Evolutionary conservation across 1,140 invertebrate genomes (phyloP), one percentile per base, ranked within the genome.

Genomic region (Globodera rostochiensis): DNA sequence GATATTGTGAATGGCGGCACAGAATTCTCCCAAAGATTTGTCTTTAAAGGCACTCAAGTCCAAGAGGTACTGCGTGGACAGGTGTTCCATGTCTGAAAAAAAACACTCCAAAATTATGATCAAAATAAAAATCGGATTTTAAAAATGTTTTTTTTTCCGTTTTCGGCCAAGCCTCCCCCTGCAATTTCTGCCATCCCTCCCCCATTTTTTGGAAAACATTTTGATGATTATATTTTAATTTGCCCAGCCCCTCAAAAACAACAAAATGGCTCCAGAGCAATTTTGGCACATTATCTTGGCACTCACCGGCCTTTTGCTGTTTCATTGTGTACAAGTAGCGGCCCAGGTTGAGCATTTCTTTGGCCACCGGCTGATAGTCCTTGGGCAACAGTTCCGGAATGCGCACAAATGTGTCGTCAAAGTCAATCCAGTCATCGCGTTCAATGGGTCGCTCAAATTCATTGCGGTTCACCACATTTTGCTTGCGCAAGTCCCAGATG

Each of bases 241-340:
- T 21, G 13, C 11, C 13, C 57, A 74, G 36, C 36, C 3, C 3
- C 36, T 3, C 36, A 36, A 36, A 36, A 36, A 36, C 36, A 36
- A 36, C 36, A 36, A 25, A 74, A 15, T 73, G 45, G 5, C 1
- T 46, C 15, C 15, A 73, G 11, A 4, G 15, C 45, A 46, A 46
- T 73, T 73, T 11, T 4, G 49, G 49, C 45, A 79, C 7, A 21
- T 46, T 7, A 6, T 36, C 6, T 9, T 13, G 13, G 57, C 57
- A 71, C n/a, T 6, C 64, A 83, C 82, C 82, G 8, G 81, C 80
- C 49, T 80, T 46, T 46, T 83, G 82, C 47, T 25, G 25, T 73
- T 77, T 66, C 80, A 83, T 83, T 46, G 82, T 83, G 49, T 50
- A 83, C 66, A 83, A 83, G 45, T 80, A 83, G 74, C 76, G 74